Evolutionary conservation across 2,888 invertebrate genomes (phyloP).

Genomic region (Agriopis leucophaearia): DNA sequence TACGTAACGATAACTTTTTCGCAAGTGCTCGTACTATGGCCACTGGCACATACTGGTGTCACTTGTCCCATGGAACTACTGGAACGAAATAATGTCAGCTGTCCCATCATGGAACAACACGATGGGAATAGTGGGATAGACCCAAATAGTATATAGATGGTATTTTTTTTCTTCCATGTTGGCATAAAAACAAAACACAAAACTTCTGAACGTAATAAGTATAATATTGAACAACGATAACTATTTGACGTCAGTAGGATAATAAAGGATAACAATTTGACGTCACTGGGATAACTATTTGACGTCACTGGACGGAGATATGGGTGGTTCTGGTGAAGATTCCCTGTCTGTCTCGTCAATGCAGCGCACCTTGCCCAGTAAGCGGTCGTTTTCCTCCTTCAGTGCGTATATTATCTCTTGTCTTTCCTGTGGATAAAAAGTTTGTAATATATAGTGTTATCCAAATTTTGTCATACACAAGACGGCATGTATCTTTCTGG

Average conservation of each 20-base stretch:
- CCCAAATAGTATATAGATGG: too few species aligned
- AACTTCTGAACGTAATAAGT: background rate
- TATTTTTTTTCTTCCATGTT: background rate
- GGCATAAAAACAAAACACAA: background rate
- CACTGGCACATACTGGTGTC: too few species aligned
- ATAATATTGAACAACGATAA: constrained; percentile 3
- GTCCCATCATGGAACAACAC: too few species aligned
- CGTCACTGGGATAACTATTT: background rate
- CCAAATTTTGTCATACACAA: too few species aligned
- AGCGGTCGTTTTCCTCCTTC: constrained; percentile 79
- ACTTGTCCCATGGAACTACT: too few species aligned
- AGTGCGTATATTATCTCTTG: constrained; percentile 80
- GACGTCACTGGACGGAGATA: background rate
- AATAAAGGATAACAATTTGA: background rate
- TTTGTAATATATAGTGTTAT: too few species aligned
- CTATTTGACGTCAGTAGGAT: background rate
- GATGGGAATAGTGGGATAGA: too few species aligned
- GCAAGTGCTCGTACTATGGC: too few species aligned
- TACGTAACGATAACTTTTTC: too few species aligned
- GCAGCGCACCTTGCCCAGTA: constrained; percentile 74
- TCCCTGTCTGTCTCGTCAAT: constrained; percentile 50
- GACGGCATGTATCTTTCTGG: too few species aligned
- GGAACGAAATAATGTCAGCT: too few species aligned
- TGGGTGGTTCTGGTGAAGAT: constrained; percentile 9
- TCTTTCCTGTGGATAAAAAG: constrained; percentile 68